A percentile compares a stretch with the other conserved stretches of the same genome.
phyloP scores from a whole-genome alignment of 2,797 vertebrate genomes.

The Leptatherina wallacei region DNA sequence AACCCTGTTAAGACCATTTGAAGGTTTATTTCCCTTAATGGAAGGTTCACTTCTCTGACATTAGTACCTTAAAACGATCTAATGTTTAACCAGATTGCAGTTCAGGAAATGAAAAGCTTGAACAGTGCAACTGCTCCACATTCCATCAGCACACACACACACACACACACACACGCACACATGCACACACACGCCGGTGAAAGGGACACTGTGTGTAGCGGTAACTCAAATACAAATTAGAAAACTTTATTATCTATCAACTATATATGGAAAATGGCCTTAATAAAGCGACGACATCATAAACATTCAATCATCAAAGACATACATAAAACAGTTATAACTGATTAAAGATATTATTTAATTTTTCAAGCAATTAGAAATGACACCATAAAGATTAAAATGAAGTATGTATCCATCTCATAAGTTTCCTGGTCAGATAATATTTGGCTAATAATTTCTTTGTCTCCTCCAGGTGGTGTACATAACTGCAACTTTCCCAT shows the following conservation, averaged over 20 bases:
- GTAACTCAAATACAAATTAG: not conserved
- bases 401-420: not conserved
- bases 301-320: not conserved
- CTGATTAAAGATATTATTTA: not conserved
- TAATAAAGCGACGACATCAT: not conserved
- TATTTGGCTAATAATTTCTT: conserved; percentile 23
- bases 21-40: conserved; percentile 12
- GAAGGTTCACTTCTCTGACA: not conserved
- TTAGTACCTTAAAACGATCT: conserved; percentile 10
- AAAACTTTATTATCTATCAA: not conserved
- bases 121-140: not conserved
- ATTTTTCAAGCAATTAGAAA: not conserved
- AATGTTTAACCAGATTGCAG: conserved; percentile 20
- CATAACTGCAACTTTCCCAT: conserved; percentile 97
- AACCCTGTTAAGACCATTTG: conserved; percentile 30
- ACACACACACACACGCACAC: no score
- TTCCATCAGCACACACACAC: not conserved
- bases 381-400: conserved; percentile 1
- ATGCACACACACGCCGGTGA: not conserved
- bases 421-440: not conserved
- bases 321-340: not conserved
- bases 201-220: not conserved
- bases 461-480: conserved; percentile 90
- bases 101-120: conserved; percentile 20
- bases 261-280: not conserved